phyloP scores from a whole-genome alignment of 2,888 invertebrate genomes.

The Hydropsyche betteni region DNA sequence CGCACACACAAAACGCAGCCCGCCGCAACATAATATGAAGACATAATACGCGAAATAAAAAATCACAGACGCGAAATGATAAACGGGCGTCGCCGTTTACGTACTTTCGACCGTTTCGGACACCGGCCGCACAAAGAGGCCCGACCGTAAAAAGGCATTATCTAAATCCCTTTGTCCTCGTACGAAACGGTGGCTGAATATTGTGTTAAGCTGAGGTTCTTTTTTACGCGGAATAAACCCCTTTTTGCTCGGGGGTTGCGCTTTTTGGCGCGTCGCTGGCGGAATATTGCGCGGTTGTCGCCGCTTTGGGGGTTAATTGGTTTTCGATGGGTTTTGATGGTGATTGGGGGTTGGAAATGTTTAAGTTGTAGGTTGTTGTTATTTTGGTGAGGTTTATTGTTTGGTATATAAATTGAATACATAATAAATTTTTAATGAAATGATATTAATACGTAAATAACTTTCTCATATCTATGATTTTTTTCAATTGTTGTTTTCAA shows the following conservation, averaged over 20 bases:
- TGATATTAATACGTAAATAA: too few species aligned
- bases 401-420: too few species aligned
- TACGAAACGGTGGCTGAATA: slow-evolving; percentile 23
- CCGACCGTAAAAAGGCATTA: slow-evolving; percentile 33
- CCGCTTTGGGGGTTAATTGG: too few species aligned
- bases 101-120: slow-evolving; percentile 1
- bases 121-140: slow-evolving; percentile 11
- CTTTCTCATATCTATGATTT: too few species aligned
- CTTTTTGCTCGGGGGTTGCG: not conserved
- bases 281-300: too few species aligned
- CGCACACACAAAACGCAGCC: not conserved
- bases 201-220: slow-evolving; percentile 32
- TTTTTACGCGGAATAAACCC: slow-evolving; percentile 31
- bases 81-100: slow-evolving; percentile 21
- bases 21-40: not conserved
- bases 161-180: slow-evolving; percentile 37
- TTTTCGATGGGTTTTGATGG: too few species aligned
- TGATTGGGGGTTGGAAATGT: too few species aligned
- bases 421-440: too few species aligned
- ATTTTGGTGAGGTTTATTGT: too few species aligned
- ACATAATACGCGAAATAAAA: too few species aligned
- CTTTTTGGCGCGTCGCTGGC: not conserved
- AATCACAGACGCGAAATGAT: slow-evolving; percentile 9
- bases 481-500: too few species aligned
- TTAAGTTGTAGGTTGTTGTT: too few species aligned